Percentiles rank a stretch among this genome's conserved stretches.
Evolutionary conservation across 2,797 vertebrate species (phyloP).

Genomic region (Enteromius radiatus): DNA sequence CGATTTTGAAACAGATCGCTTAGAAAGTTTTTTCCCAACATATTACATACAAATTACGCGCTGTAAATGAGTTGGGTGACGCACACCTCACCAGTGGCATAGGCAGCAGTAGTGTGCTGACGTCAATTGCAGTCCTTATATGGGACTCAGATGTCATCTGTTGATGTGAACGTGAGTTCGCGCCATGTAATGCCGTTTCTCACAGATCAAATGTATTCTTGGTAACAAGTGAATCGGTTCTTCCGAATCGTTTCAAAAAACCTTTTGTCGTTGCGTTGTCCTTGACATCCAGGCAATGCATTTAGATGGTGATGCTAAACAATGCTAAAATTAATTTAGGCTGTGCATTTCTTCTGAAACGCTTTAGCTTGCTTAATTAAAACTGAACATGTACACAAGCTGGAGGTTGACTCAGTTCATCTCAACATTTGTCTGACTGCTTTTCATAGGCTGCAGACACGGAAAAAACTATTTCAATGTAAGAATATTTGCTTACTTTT

Average conservation of each 20-base stretch:
- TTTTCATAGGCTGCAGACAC: background rate
- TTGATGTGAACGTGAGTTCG: constrained; percentile 6
- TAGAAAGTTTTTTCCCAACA: background rate
- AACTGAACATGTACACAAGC: background rate
- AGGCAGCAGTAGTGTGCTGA: constrained; percentile 62
- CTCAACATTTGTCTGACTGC: background rate
- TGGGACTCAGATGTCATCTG: constrained; percentile 48
- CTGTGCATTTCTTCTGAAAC: too few relatives aligned
- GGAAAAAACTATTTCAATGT: background rate
- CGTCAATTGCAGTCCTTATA: constrained; percentile 69
- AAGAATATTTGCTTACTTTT: background rate
- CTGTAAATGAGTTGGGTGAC: constrained; percentile 63
- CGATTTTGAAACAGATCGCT: background rate
- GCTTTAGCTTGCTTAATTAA: background rate
- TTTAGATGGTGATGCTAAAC: background rate
- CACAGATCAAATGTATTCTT: background rate
- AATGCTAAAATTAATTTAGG: background rate
- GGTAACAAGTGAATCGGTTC: background rate
- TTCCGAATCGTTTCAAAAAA: background rate
- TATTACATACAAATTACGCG: background rate
- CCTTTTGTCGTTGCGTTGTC: background rate
- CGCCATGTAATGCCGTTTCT: background rate
- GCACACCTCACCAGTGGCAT: constrained; percentile 69
- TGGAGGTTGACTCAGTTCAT: background rate
- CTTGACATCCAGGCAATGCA: background rate